Conservation (phyloP, 1,140 invertebrate species). For the Tetramorium simillimum region DNA sequence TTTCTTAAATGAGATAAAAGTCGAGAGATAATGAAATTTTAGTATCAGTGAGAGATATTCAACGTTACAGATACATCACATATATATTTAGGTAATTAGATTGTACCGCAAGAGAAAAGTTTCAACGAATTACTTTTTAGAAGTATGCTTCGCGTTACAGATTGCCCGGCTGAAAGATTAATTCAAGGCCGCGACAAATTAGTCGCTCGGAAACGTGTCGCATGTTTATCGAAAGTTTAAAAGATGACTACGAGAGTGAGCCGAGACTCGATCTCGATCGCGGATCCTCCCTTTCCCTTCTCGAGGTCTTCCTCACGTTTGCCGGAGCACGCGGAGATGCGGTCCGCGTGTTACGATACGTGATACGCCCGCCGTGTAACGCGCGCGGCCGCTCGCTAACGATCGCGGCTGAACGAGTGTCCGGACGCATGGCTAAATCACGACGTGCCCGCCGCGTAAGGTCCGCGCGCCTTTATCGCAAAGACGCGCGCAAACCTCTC, state of each 20-base stretch:
- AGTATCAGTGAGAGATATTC: neutral
- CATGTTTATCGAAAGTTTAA: neutral
- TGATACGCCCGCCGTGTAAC: conserved; percentile 53
- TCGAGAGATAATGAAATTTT: neutral
- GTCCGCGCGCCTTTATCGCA: conserved; percentile 14
- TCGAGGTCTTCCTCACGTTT: conserved; percentile 6
- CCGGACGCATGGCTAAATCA: conserved; percentile 56
- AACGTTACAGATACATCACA: neutral
- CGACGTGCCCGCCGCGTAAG: conserved; percentile 35
- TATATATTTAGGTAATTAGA: neutral
- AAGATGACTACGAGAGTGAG: neutral
- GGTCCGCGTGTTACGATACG: conserved; percentile 33
- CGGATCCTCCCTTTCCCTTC: neutral
- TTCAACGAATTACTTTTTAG: neutral
- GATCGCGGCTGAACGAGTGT: conserved; percentile 58
- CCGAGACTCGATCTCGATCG: neutral
- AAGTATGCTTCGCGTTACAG: neutral
- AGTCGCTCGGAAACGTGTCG: neutral
- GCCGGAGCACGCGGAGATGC: neutral
- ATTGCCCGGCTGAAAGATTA: neutral
- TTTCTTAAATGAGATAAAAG: neutral
- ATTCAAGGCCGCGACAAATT: neutral
- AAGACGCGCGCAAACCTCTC: conserved; percentile 7
- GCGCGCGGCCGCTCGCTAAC: conserved; percentile 43
- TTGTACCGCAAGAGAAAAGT: neutral